Base-by-base conservation (phyloP, 2,797 vertebrate genomes). In the Cossypha heuglini region DNA sequence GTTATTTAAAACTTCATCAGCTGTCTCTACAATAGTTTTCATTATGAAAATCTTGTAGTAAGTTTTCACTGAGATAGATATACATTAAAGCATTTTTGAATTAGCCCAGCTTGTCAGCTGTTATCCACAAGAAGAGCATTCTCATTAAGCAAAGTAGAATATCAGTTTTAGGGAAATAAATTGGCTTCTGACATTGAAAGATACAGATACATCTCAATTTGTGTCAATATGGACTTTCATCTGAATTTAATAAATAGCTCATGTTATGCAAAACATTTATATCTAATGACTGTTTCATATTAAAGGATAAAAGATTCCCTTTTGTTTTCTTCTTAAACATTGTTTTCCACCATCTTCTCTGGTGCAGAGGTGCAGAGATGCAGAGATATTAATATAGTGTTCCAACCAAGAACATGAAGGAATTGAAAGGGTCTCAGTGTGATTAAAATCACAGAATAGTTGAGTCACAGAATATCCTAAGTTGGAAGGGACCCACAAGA, bases 161-260 rank as follows among this genome's bases (percentile, higher is more conserved):
- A 87, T 85, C 54, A 79, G 16, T 86, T 93, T 91, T 89, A 92
- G 20, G 43, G 14, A 91, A 93, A 91, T 46, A 93, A 92, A 90
- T 90, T 71, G 33, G 35, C 26, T 84, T 81, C 85, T 93, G 51
- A 80, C 67, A 86, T 31, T 17, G 43, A 75, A 74, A 68, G 40
- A 62, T 78, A 63, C 6, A 72, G 20, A 62, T 59, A 52, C 10
- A 84, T 93, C 62, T 88, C 69, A 69, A 84, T 93, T 96, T 74
- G 42, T 82, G 74, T 82, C 57, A 92, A 48, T 73, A 76, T 29
- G 26, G 29, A 79, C 73, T 93, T 93, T 80, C n/a, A 71, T 52
- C 24, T 61, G 79, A 92, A 52, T 43, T 62, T 52, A 74, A 78
- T 67, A 88, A 90, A 88, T 71, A 81, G 57, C n/a, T 86, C 35